Evolutionary conservation across 30 jellyfish, hydroid and myxozoan species (phyloP).

Genomic region (Pelagia noctiluca): DNA sequence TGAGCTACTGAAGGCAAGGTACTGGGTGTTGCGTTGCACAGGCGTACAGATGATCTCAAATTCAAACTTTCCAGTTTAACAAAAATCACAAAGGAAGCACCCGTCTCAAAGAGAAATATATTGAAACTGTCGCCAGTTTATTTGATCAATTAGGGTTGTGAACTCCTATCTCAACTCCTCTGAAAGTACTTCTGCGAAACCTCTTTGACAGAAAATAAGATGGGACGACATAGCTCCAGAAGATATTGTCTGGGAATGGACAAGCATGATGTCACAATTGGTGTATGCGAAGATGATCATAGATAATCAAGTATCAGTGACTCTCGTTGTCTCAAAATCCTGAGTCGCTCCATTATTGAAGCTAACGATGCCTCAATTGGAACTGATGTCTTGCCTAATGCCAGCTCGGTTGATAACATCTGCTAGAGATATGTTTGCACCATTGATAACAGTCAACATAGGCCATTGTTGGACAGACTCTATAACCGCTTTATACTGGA

Average conservation of each 20-base stretch:
- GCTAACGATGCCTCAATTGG: conserved; percentile 51
- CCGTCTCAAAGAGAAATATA: conserved; percentile 34
- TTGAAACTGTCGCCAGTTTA: conserved; percentile 17
- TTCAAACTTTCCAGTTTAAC: conserved; percentile 8
- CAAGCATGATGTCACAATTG: not conserved
- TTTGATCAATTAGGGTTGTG: conserved; percentile 60
- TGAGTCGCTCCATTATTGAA: conserved; percentile 47
- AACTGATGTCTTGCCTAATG: conserved; percentile 23
- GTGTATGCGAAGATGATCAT: conserved; percentile 2
- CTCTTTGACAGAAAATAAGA: not conserved
- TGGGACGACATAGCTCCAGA: conserved; percentile 15
- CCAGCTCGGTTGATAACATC: conserved; percentile 24
- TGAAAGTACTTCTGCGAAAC: conserved; percentile 21
- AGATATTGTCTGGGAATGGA: conserved; percentile 10
- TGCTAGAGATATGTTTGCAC: conserved; percentile 7
- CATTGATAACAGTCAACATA: not conserved
- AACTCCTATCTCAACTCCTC: conserved; percentile 23
- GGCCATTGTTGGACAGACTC: conserved; percentile 39
- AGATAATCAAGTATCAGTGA: not conserved
- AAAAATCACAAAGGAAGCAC: no score
- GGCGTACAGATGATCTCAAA: conserved; percentile 1
- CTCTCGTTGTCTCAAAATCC: conserved; percentile 47
- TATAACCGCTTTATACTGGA: conserved; percentile 37
- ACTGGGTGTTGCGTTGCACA: conserved; percentile 38
- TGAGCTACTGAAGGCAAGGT: conserved; percentile 3